These are phyloP conservation scores for Acanthosepion esculentum DNA, from an alignment of 2,888 invertebrate species.

Conservation along the genomic window DNA sequence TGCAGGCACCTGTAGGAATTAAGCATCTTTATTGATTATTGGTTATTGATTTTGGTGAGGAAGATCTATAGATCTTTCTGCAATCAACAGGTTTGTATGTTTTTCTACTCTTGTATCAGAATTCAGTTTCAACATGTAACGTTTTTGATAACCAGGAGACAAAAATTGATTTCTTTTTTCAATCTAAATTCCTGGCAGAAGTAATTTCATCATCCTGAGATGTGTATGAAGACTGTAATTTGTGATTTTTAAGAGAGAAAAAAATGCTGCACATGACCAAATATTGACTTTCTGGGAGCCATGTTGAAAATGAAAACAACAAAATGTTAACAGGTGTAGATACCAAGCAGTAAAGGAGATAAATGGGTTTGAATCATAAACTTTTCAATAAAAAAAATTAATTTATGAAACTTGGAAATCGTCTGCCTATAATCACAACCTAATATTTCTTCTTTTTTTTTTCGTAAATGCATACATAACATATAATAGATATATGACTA, in stretches of 20 bases:
- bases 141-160: background rate
- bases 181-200: constrained; percentile 33
- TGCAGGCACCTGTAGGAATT: background rate
- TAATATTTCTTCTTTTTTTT: background rate
- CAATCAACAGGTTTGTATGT: background rate
- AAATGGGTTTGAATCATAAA: background rate
- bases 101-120: background rate
- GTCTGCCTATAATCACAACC: background rate
- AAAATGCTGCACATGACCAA: background rate
- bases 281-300: background rate
- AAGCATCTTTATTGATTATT: background rate
- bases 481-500: too few species aligned
- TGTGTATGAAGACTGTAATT: background rate
- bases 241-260: background rate
- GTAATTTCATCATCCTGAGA: constrained; percentile 3
- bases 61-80: background rate
- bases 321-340: background rate
- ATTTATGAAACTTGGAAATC: background rate
- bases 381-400: background rate
- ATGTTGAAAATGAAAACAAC: background rate
- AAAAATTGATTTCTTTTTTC: background rate
- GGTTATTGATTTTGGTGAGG: constrained; percentile 21
- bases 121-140: background rate
- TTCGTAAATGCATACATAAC: background rate
- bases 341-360: background rate